These are phyloP conservation scores for Porites lutea DNA, from an alignment of 64 coral and sea anemone species.

Conservation along the genomic window DNA sequence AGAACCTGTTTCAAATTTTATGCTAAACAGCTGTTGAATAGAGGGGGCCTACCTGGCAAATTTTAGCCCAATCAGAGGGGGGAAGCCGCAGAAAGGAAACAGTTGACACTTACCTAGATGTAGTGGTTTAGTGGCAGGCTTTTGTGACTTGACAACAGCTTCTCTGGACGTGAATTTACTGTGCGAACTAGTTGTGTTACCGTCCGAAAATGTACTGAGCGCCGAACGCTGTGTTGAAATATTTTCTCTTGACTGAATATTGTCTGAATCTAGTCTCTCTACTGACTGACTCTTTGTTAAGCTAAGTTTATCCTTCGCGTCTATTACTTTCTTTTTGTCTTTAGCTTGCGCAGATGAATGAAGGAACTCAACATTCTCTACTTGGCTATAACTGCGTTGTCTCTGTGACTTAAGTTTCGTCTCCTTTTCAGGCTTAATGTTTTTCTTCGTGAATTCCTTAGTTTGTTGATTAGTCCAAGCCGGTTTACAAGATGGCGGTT, in stretches of 20 bases:
- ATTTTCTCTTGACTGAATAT: background rate
- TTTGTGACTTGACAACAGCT: conserved; percentile 74
- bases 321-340: background rate
- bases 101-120: conserved; percentile 67
- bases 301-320: background rate
- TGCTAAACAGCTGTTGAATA: no score
- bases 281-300: conserved; percentile 25
- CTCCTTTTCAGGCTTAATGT: background rate
- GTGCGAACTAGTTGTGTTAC: background rate
- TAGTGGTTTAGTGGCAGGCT: conserved; percentile 78
- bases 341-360: background rate
- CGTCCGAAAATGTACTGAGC: background rate
- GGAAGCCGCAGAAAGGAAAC: no score
- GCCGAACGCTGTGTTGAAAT: background rate
- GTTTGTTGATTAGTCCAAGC: conserved; percentile 20
- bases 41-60: no score
- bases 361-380: conserved; percentile 66
- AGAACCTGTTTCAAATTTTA: no score
- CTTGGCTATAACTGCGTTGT: conserved; percentile 78
- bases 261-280: background rate
- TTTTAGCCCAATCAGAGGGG: no score
- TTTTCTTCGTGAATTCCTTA: background rate
- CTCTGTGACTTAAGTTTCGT: conserved; percentile 30
- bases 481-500: conserved; percentile 6
- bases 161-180: conserved; percentile 76